Evolutionary conservation across 2,797 vertebrate species (phyloP).

Genomic region (Telmatherina bonti): DNA sequence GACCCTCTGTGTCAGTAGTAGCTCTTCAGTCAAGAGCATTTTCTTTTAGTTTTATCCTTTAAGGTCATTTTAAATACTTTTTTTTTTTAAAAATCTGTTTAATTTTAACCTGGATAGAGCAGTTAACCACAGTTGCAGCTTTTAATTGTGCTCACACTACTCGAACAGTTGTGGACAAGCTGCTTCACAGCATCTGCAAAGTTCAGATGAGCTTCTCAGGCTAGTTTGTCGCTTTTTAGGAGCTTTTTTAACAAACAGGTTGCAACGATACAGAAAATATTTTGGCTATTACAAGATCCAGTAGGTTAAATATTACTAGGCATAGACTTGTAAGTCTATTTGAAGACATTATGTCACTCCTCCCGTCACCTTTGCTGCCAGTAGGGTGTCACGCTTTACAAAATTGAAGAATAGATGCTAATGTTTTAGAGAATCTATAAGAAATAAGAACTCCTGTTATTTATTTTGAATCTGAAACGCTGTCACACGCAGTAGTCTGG

Average conservation of each 20-base stretch:
- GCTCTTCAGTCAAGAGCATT: slow-evolving; percentile 12
- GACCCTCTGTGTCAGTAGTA: background rate
- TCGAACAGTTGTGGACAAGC: slow-evolving; percentile 47
- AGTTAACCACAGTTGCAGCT: slow-evolving; percentile 23
- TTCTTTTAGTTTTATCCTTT: slow-evolving; percentile 42
- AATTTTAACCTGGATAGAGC: slow-evolving; percentile 45
- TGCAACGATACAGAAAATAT: slow-evolving; percentile 48
- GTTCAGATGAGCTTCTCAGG: slow-evolving; percentile 50
- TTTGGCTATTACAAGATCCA: slow-evolving; percentile 52
- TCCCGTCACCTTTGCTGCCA: slow-evolving; percentile 40
- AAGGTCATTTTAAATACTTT: slow-evolving; percentile 55
- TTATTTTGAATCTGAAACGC: slow-evolving; percentile 70
- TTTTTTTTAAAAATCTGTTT: slow-evolving; percentile 48
- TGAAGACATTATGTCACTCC: slow-evolving; percentile 50
- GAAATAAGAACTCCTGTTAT: slow-evolving; percentile 58
- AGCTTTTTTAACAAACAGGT: slow-evolving; percentile 51
- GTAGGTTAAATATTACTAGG: slow-evolving; percentile 64
- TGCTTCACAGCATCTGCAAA: slow-evolving; percentile 45
- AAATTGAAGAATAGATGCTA: slow-evolving; percentile 48
- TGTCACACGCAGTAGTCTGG: slow-evolving; percentile 41
- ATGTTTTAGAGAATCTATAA: slow-evolving; percentile 66
- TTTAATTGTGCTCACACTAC: slow-evolving; percentile 53
- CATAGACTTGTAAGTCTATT: slow-evolving; percentile 54
- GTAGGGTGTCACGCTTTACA: slow-evolving; percentile 72
- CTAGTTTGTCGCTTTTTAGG: slow-evolving; percentile 61